These are phyloP conservation scores for Cheilosia scutellata DNA, from an alignment of 2,888 invertebrate species.

Conservation along the genomic window DNA sequence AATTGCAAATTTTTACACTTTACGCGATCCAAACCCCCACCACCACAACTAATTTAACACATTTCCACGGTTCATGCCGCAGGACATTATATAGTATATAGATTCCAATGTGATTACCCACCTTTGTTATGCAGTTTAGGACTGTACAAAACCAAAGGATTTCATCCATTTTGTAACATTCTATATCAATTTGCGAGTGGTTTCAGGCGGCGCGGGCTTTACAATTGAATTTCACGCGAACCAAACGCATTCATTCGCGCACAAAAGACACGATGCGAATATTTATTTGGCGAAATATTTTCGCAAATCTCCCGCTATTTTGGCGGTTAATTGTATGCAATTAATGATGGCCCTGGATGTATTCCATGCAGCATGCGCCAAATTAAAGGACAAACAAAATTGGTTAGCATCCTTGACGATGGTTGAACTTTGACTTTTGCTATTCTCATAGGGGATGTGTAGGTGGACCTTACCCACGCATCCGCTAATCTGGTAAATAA, in stretches of 20 bases:
- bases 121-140: slow-evolving; percentile 21
- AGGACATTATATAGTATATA: too few relatives aligned
- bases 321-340: slow-evolving; percentile 48
- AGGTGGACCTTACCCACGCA: background rate
- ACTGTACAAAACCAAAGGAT: slow-evolving; percentile 6
- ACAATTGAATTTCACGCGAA: slow-evolving; percentile 11
- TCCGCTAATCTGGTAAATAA: slow-evolving; percentile 42
- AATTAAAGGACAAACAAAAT: slow-evolving; percentile 8
- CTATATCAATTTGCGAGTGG: slow-evolving; percentile 37
- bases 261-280: background rate
- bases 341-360: background rate
- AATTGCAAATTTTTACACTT: slow-evolving; percentile 11
- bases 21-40: background rate
- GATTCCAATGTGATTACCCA: background rate
- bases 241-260: background rate
- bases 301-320: slow-evolving; percentile 41
- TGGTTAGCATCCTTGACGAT: background rate
- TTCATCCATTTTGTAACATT: background rate
- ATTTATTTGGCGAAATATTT: background rate
- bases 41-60: slow-evolving; percentile 36
- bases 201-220: background rate
- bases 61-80: slow-evolving; percentile 11
- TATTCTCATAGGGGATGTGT: background rate
- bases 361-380: background rate
- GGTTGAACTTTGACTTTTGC: slow-evolving; percentile 16